Evolutionary conservation across 1,140 invertebrate genomes (phyloP), one percentile per base, ranked within the genome.

Genomic region (Oryzaephilus surinamensis): DNA sequence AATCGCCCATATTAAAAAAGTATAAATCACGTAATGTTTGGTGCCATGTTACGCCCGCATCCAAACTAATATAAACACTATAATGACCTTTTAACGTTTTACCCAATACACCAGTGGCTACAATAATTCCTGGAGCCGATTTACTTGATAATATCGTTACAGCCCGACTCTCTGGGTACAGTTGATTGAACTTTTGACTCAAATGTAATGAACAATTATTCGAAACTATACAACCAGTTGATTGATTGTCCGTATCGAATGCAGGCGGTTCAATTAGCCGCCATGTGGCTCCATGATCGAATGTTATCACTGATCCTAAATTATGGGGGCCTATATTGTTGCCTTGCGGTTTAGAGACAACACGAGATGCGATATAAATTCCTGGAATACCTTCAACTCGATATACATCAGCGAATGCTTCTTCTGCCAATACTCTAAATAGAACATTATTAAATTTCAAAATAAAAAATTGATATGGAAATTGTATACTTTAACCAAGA

Each of bases 1-100:
- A 86, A 64, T 96, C 90, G 1, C 88, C 89, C 63, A 90, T 79
- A 50, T 85, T 84, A 63, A 88, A 94, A 54, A 87, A 79, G 55
- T 90, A 87, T 43, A 81, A 81, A 31, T 89, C 88, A 56, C 81
- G 77, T 2, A 93, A 61, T 1, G 72, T 64, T 69, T 79, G 61
- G 40, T 75, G 74, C 90, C 90, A 95, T 0, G 78, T 84, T 2
- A 84, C 58, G 10, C 89, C 90, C 13, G 83, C 90, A 64, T 94
- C 84, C 19, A 77, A 65, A 31, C 86, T 90, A 3, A 94, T 60
- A 57, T 80, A 93, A 1, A 93, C 73, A 7, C 80, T 79, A 5
- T 82, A 76, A 52, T 85, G 79, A 2, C 83, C 83, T 60, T 88
- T 90, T 1, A 91, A 63, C 6, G 72, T 80, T 28, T 67, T 71